These are phyloP conservation scores for Oncorhynchus keta DNA, from an alignment of 2,113 vertebrate species.

Conservation along the genomic window DNA sequence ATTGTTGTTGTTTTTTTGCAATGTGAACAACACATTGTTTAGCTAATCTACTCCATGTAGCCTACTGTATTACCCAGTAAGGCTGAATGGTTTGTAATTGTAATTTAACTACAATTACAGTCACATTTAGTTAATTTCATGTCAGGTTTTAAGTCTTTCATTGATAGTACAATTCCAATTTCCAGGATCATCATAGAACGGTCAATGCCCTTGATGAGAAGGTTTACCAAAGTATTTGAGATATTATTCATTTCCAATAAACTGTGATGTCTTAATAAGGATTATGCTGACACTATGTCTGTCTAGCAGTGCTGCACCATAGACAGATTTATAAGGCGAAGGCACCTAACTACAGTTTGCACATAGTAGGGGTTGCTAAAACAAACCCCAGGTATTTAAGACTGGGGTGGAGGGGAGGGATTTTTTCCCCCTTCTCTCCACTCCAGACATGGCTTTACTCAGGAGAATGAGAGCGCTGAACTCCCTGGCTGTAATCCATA, in stretches of 20 bases:
- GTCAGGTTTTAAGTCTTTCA: too few relatives aligned
- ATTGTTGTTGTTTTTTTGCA: too few relatives aligned
- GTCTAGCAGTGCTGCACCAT: slow-evolving; percentile 20
- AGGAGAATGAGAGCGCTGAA: slow-evolving; percentile 28
- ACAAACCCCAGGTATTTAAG: slow-evolving; percentile 48
- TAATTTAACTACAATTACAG: too few relatives aligned
- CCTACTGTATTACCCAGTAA: too few relatives aligned
- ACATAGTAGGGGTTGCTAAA: slow-evolving; percentile 54
- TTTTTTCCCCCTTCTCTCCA: slow-evolving; percentile 11
- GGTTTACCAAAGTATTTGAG: slow-evolving; percentile 32
- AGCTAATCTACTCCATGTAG: too few relatives aligned
- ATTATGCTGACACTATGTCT: slow-evolving; percentile 22
- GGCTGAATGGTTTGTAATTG: too few relatives aligned
- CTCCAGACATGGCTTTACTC: slow-evolving; percentile 54
- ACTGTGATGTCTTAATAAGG: slow-evolving; percentile 42
- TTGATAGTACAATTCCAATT: too few relatives aligned
- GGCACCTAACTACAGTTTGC: slow-evolving; percentile 49
- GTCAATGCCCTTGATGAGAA: slow-evolving; percentile 34
- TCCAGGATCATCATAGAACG: neutral
- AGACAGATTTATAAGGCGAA: slow-evolving; percentile 47
- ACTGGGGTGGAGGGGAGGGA: slow-evolving; percentile 11
- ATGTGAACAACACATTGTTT: too few relatives aligned
- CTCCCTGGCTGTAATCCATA: slow-evolving; percentile 19
- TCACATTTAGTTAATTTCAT: too few relatives aligned
- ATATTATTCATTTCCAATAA: slow-evolving; percentile 46